phyloP scores from a whole-genome alignment of 2,797 vertebrate species.

The Sebastolobus altivelis region DNA sequence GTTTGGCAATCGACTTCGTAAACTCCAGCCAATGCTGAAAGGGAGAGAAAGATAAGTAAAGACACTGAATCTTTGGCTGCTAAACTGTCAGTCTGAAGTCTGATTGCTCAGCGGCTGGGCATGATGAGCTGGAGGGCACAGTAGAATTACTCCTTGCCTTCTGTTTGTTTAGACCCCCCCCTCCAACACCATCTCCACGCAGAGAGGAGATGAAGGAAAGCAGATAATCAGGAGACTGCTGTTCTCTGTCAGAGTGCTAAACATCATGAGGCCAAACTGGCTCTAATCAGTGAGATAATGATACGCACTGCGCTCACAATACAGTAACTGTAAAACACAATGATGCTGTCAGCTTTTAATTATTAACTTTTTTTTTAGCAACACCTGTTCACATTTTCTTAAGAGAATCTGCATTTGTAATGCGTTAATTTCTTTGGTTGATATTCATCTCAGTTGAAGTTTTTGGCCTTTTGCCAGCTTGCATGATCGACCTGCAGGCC shows the following conservation, averaged over 20 bases:
- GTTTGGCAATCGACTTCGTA: slow-evolving; percentile 96
- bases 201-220: slow-evolving; percentile 45
- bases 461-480: slow-evolving; percentile 10
- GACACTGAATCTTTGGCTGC: slow-evolving; percentile 12
- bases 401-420: neutral
- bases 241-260: slow-evolving; percentile 45
- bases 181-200: slow-evolving; percentile 31
- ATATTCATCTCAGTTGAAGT: slow-evolving; percentile 31
- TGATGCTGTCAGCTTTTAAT: neutral
- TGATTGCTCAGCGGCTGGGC: slow-evolving; percentile 55
- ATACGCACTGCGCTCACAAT: neutral
- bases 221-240: slow-evolving; percentile 43
- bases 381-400: neutral
- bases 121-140: slow-evolving; percentile 49
- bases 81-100: slow-evolving; percentile 41
- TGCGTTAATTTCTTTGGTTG: slow-evolving; percentile 6
- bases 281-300: slow-evolving; percentile 51
- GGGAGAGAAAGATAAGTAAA: slow-evolving; percentile 47
- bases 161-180: slow-evolving; percentile 49
- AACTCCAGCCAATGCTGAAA: slow-evolving; percentile 98
- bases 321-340: neutral
- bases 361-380: neutral
- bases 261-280: slow-evolving; percentile 22
- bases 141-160: slow-evolving; percentile 34
- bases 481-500: slow-evolving; percentile 18